phyloP scores from a whole-genome alignment of 2,888 invertebrate species.

The Quadriops clusia region DNA sequence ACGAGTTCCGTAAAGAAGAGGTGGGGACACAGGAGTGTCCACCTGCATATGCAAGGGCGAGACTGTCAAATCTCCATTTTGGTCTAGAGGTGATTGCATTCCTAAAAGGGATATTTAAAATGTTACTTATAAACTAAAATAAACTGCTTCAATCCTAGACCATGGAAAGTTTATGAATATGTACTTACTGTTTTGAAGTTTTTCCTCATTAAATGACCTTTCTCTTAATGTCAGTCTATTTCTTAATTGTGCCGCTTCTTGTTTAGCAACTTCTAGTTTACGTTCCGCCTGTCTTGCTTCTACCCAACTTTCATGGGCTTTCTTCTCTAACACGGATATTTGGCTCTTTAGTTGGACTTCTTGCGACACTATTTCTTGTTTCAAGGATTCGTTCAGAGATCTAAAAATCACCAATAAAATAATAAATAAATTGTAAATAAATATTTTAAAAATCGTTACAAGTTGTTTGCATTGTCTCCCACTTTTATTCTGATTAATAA shows the following conservation, averaged over 20 bases:
- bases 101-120: slow-evolving; percentile 31
- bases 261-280: slow-evolving; percentile 67
- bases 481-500: too few relatives aligned
- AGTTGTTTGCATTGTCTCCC: too few relatives aligned
- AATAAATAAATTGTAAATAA: too few relatives aligned
- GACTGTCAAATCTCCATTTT: slow-evolving; percentile 39
- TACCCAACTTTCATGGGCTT: slow-evolving; percentile 79
- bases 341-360: slow-evolving; percentile 58
- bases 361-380: slow-evolving; percentile 77
- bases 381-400: slow-evolving; percentile 49
- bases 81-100: slow-evolving; percentile 42
- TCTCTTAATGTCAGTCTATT: slow-evolving; percentile 48
- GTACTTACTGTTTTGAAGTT: slow-evolving; percentile 41
- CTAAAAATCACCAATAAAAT: too few relatives aligned
- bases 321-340: slow-evolving; percentile 67
- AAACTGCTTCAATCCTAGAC: too few relatives aligned
- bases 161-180: slow-evolving; percentile 5
- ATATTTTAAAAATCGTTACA: too few relatives aligned
- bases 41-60: slow-evolving; percentile 37
- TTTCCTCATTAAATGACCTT: slow-evolving; percentile 39
- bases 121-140: too few relatives aligned
- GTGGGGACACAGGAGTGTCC: slow-evolving; percentile 36
- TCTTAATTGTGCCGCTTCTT: slow-evolving; percentile 55
- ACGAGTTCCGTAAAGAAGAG: slow-evolving; percentile 33
- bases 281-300: slow-evolving; percentile 70